Base-by-base conservation (phyloP, 2,888 invertebrate genomes). In the Chrysolina haemoptera region DNA sequence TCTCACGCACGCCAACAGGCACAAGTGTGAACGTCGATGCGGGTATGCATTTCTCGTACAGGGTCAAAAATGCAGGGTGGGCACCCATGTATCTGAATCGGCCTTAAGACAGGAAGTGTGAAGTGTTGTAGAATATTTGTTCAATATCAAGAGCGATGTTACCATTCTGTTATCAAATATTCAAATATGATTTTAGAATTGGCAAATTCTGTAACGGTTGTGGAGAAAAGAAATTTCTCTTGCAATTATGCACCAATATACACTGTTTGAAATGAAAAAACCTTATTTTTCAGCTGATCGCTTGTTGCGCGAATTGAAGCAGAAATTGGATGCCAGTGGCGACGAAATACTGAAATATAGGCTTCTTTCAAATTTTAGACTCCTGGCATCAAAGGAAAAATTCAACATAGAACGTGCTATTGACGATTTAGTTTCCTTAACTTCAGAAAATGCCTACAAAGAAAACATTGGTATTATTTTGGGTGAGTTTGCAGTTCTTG, bases 391-490 rank as follows among this genome's bases (percentile, higher is more conserved):
- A 0, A 94, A 94, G 81, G 95, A 96, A 85, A 98, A 97, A 86
- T 85, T 90, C 4, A 94, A 94, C 81, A 93, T 97, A 2, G 98
- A 98, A 84, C 90, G 91, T 72, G 97, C 97, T 0, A 86, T 98
- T 18, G 93, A 94, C 75, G 95, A 95, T 79, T 92, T 96, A 78
- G 91, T 93, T 64, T 89, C 91, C 14, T 82, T 92, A 14, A 93
- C 94, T 0, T 92, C 94, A 0, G 93, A 94, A 70, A 96, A 96
- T 69, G 88, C 89, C 8, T 90, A 91, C 70, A 92, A 92, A 77
- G 95, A 96, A 76, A 93, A 96, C 84, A 94, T 97, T 0, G 96
- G 96, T 10, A 92, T 96, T 14, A 93, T 96, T 74, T 91, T 97
- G 74, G 78, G 74, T 75, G 46, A 63, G 65, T 69, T 55, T 12